Conservation (phyloP, 2,888 invertebrate genomes). For the Noctuana brunneofusca region DNA sequence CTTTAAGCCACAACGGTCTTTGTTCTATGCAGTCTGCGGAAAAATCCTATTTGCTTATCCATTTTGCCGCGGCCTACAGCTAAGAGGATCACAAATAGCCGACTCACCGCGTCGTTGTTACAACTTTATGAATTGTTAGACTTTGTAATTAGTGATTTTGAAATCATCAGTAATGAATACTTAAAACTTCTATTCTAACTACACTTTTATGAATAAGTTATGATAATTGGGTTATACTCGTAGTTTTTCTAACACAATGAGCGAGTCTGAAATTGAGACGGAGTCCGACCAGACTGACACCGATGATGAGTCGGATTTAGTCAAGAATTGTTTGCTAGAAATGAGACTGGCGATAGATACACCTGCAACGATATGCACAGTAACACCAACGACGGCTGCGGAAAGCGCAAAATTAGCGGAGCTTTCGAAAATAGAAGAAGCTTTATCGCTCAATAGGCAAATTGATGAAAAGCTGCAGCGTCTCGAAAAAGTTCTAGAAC, state of each 20-base stretch:
- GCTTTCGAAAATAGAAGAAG: slow-evolving; percentile 50
- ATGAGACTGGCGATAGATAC: slow-evolving; percentile 10
- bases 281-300: slow-evolving; percentile 45
- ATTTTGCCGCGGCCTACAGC: slow-evolving; percentile 52
- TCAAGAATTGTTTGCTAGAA: slow-evolving; percentile 8
- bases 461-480: slow-evolving; percentile 57
- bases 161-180: neutral
- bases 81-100: slow-evolving; percentile 51
- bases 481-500: slow-evolving; percentile 57
- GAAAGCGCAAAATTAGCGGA: slow-evolving; percentile 32
- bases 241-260: neutral
- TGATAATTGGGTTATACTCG: no score
- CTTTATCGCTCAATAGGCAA: slow-evolving; percentile 64
- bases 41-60: slow-evolving; percentile 50
- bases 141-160: slow-evolving; percentile 5
- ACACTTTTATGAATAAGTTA: no score
- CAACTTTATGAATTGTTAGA: neutral
- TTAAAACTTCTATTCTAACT: no score
- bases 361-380: neutral
- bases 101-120: slow-evolving; percentile 34
- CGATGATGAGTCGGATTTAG: slow-evolving; percentile 49
- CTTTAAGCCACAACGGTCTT: slow-evolving; percentile 37
- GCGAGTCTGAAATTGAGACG: slow-evolving; percentile 5
- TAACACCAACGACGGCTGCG: neutral
- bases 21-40: slow-evolving; percentile 47